phyloP scores from a whole-genome alignment of 2,797 vertebrate species.

The Semotilus atromaculatus region DNA sequence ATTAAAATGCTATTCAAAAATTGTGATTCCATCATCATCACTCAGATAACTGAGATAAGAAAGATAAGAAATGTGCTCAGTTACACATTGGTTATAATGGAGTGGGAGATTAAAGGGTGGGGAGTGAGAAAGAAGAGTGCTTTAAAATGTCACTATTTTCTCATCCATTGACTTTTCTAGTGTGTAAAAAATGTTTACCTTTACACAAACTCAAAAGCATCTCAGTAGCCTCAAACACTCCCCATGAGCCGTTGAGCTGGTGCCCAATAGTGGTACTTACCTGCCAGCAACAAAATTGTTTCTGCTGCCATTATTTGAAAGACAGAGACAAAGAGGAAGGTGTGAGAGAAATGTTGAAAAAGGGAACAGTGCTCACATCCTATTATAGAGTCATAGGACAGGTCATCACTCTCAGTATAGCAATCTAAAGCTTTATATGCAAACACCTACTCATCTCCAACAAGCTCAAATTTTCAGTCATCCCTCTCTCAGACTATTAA shows the following conservation, averaged over 20 bases:
- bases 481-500: slow-evolving; percentile 20
- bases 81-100: neutral
- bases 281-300: slow-evolving; percentile 23
- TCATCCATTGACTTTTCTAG: neutral
- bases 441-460: slow-evolving; percentile 42
- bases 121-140: neutral
- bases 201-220: neutral
- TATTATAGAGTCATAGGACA: slow-evolving; percentile 40
- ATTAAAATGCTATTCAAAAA: neutral
- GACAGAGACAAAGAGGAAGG: neutral
- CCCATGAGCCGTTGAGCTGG: neutral
- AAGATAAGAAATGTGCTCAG: neutral
- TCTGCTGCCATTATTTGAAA: slow-evolving; percentile 27
- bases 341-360: neutral
- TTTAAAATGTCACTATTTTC: neutral
- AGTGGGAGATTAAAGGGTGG: neutral
- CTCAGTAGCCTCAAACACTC: neutral
- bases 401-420: slow-evolving; percentile 44
- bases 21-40: neutral
- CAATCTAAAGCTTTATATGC: slow-evolving; percentile 40
- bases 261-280: neutral
- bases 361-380: neutral
- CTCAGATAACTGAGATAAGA: neutral
- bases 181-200: neutral
- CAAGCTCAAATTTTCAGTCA: slow-evolving; percentile 18